A percentile compares a stretch with the other conserved stretches of the same genome.
phyloP scores from a whole-genome alignment of 2,888 invertebrate genomes.

The Athetis lepigone region DNA sequence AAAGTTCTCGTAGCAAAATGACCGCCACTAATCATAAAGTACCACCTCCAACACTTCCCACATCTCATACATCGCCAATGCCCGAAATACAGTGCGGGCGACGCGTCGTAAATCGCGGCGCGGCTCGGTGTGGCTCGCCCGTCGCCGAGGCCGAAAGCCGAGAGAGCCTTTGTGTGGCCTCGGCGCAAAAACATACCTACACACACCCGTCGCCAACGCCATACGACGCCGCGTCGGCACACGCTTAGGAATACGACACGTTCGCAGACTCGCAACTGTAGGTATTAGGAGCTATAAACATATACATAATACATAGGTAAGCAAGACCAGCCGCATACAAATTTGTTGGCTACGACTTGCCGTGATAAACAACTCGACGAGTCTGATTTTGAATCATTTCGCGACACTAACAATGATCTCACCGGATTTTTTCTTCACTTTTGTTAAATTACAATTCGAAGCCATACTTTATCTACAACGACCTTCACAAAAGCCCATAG shows the following conservation, averaged over 20 bases:
- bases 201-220: conserved; percentile 41
- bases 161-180: conserved; percentile 86
- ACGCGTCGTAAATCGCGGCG: conserved; percentile 91
- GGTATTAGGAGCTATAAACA: conserved; percentile 49
- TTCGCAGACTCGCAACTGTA: conserved; percentile 41
- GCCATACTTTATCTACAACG: background rate
- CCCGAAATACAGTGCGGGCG: conserved; percentile 90
- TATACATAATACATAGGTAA: conserved; percentile 29
- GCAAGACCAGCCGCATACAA: conserved; percentile 32
- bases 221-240: conserved; percentile 26
- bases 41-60: conserved; percentile 72
- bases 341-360: conserved; percentile 14
- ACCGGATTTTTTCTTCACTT: background rate
- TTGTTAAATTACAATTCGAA: background rate
- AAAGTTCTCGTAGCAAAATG: background rate
- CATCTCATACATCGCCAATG: conserved; percentile 79
- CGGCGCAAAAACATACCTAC: conserved; percentile 75
- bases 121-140: conserved; percentile 74
- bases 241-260: conserved; percentile 52
- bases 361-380: conserved; percentile 15
- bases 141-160: conserved; percentile 64
- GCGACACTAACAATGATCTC: background rate
- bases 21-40: conserved; percentile 45
- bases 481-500: background rate
- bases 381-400: background rate